Conservation (phyloP, 2,888 invertebrate species). For the Odontomyia ornata region DNA sequence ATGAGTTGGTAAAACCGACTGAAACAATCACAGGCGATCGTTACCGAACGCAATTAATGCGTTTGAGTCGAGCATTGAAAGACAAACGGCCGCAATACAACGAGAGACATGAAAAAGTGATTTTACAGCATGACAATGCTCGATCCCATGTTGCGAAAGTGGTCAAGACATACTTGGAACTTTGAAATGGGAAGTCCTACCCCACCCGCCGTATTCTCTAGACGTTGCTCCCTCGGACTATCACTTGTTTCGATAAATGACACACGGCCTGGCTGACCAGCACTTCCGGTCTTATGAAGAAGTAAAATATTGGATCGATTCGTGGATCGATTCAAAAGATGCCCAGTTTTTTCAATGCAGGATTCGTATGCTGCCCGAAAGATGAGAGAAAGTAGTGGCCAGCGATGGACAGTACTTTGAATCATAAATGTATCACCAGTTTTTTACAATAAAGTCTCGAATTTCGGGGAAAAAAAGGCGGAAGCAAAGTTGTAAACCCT, state of each 20-base stretch:
- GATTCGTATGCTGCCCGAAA: neutral
- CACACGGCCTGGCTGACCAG: slow-evolving; percentile 5
- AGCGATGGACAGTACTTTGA: slow-evolving; percentile 20
- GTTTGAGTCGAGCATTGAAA: no score
- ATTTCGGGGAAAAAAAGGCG: no score
- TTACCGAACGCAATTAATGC: no score
- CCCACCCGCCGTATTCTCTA: neutral
- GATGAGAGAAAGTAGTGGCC: slow-evolving; percentile 4
- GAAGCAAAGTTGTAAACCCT: no score
- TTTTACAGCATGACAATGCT: no score
- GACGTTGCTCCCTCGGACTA: neutral
- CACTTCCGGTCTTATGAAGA: neutral
- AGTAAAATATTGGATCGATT: neutral
- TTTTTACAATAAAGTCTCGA: neutral
- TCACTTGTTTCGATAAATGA: neutral
- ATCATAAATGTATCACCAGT: neutral
- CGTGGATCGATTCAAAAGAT: neutral
- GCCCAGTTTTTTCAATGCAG: neutral
- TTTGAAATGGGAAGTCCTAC: no score
- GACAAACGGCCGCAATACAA: no score
- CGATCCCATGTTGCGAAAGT: no score
- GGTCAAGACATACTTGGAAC: no score
- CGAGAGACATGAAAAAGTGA: no score
- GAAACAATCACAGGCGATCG: no score
- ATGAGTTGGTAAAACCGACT: no score